Percentiles rank a stretch among this genome's conserved stretches.
These are phyloP conservation scores for Pseudococcus longispinus DNA, from an alignment of 2,888 invertebrate species.

Conservation along the genomic window DNA sequence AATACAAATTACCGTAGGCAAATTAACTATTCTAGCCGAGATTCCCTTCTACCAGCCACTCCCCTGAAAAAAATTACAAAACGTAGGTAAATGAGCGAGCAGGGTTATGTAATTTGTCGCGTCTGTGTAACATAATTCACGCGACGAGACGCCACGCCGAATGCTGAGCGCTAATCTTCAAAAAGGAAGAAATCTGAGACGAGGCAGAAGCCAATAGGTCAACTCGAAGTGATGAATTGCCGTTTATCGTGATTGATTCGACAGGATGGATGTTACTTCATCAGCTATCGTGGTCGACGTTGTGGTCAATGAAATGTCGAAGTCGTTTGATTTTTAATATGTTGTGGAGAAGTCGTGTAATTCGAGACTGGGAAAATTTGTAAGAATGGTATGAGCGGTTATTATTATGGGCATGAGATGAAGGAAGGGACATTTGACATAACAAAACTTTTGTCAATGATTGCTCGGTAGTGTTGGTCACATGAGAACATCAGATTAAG, in stretches of 20 bases:
- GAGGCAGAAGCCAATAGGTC: not conserved
- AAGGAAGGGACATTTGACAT: too few relatives aligned
- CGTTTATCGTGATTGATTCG: not conserved
- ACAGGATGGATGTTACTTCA: not conserved
- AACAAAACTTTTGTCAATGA: too few relatives aligned
- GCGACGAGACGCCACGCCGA: not conserved
- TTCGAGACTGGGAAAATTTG: too few relatives aligned
- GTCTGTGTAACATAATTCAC: constrained; percentile 6
- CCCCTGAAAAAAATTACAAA: too few relatives aligned
- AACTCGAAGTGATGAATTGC: not conserved
- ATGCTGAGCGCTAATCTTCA: not conserved
- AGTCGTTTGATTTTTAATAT: too few relatives aligned
- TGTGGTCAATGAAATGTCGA: not conserved
- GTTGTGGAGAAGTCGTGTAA: too few relatives aligned
- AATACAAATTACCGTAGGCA: constrained; percentile 30
- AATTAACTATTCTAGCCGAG: not conserved
- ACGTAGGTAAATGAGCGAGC: not conserved
- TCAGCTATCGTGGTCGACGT: not conserved
- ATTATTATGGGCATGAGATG: too few relatives aligned
- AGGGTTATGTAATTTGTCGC: not conserved
- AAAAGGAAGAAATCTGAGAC: not conserved
- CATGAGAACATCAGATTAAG: too few relatives aligned
- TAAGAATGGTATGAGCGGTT: too few relatives aligned
- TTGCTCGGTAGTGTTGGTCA: too few relatives aligned
- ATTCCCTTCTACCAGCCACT: not conserved